Base-by-base conservation (phyloP, 2,797 vertebrate genomes). In the Phyllotis vaccarum region DNA sequence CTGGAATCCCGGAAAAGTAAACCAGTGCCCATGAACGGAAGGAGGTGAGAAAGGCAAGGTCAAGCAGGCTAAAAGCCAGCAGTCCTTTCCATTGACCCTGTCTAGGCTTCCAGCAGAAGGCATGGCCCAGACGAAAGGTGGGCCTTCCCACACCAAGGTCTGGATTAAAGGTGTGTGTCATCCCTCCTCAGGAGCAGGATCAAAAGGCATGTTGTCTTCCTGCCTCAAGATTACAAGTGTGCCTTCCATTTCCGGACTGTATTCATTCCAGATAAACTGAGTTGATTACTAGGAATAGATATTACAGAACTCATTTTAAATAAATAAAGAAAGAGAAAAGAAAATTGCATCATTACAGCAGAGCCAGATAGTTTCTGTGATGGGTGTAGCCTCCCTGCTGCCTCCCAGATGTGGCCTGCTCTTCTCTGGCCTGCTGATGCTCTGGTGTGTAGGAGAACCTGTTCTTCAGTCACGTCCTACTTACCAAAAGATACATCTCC, bases 11-110 rank as follows among this genome's bases (percentile, higher is more conserved):
- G 1, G 40, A 70, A n/a, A 70, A 22, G 68, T 11, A 22, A 19
- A 0, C 9, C 68, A 37, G 0, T 72, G 34, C 7, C 19, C 37
- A n/a, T 21, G n/a, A 70, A 70, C 3, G 68, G 37, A 22, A 4
- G 68, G 17, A 22, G 37, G n/a, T 70, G 68, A n/a, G 0, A n/a
- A 72, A 72, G 68, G 68, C 2, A 17, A 72, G n/a, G 68, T n/a
- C n/a, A 40, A 8, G 1, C 8, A 21, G n/a, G 68, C 0, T 8
- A 70, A 22, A n/a, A 22, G 21, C 0, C 9, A 22, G 11, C 68
- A 40, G 22, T 3, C 68, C n/a, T 19, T 72, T 72, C n/a, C 68
- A 12, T 12, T 22, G n/a, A 5, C n/a, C n/a, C 37, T 68, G 7
- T n/a, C 7, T 19, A 17, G 16, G 34, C 34, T 68, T 40, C 68